Base-by-base conservation (phyloP, 1,140 invertebrate species). In the Cylas formicarius region DNA sequence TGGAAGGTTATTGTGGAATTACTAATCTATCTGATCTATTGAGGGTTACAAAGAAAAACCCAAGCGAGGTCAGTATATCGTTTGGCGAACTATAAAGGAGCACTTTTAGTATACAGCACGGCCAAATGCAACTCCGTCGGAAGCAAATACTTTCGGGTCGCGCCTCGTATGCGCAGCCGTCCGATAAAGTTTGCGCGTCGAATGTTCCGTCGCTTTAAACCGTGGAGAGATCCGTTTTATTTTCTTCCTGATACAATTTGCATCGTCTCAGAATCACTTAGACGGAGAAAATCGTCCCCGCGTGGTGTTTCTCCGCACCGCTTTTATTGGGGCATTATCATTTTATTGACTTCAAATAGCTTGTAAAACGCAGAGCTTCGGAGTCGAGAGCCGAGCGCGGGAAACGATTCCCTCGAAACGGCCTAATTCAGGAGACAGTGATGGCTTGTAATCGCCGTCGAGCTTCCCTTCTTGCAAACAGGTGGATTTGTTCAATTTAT, bases 291-390 rank as follows among this genome's bases (percentile, higher is more conserved):
- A 46, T 39, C 50, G 55, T 56, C 51, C 38, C 48, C 27, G 49
- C 41, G 49, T 43, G 45, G 49, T 50, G 55, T 53, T 37, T 54
- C 55, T 45, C 50, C 51, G 50, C 55, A 55, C 44, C 57, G 56
- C 61, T 63, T 67, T 67, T 67, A 67, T 67, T 67, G 63, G 61
- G 53, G 58, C 63, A 67, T 67, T 66, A 66, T 66, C 66, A 66
- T 67, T 67, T 66, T 66, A 67, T 66, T 63, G 66, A 67, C 66
- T 67, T 61, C 61, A 65, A 67, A 67, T 66, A 61, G 66, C 62
- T 67, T 67, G 66, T 67, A 67, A 66, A 66, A 64, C 62, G 63
- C 57, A 55, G 52, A 56, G 53, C 53, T 55, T 53, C 50, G 57
- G 41, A 43, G 42, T 46, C 29, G 51, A 54, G 50, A 55, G 50